Conservation (phyloP, 23 tunicate genomes). For the Clavelina lepadiformis region DNA sequence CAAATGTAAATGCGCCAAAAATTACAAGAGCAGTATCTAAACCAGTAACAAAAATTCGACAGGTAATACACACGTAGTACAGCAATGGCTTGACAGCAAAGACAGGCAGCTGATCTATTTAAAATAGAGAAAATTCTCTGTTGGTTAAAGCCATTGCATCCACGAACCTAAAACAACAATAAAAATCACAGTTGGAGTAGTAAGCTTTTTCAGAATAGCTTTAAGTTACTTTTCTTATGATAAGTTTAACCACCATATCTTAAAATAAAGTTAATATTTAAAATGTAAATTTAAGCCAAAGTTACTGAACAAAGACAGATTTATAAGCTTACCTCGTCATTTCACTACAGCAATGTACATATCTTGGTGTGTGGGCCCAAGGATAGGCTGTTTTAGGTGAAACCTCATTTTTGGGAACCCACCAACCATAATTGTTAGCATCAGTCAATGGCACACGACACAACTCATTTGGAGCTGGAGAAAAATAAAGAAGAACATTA, state of each 20-base stretch:
- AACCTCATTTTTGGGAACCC: conserved; percentile 37
- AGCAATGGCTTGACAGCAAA: too few species aligned
- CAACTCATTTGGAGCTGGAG: conserved; percentile 68
- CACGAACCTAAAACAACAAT: conserved; percentile 48
- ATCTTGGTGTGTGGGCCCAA: conserved; percentile 64
- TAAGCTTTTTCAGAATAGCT: too few species aligned
- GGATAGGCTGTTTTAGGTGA: conserved; percentile 33
- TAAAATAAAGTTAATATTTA: neutral
- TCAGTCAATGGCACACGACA: conserved; percentile 59
- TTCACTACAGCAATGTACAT: conserved; percentile 61
- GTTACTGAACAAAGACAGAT: neutral
- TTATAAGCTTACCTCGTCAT: conserved; percentile 66
- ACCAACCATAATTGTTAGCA: conserved; percentile 77
- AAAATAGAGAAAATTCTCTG: conserved; percentile 77
- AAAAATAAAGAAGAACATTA: neutral
- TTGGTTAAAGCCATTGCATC: conserved; percentile 85
- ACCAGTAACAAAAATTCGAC: too few species aligned
- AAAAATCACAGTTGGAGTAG: too few species aligned
- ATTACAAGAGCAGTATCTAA: too few species aligned
- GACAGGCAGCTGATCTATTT: conserved; percentile 9
- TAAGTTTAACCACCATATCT: too few species aligned
- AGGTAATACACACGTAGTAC: too few species aligned
- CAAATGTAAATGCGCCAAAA: too few species aligned
- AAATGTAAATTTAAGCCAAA: neutral
- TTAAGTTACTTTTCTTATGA: too few species aligned